A percentile compares a stretch with the other conserved stretches of the same genome.
Evolutionary conservation across 2,888 invertebrate genomes (phyloP).

Genomic region (Scaptomyza parva): DNA sequence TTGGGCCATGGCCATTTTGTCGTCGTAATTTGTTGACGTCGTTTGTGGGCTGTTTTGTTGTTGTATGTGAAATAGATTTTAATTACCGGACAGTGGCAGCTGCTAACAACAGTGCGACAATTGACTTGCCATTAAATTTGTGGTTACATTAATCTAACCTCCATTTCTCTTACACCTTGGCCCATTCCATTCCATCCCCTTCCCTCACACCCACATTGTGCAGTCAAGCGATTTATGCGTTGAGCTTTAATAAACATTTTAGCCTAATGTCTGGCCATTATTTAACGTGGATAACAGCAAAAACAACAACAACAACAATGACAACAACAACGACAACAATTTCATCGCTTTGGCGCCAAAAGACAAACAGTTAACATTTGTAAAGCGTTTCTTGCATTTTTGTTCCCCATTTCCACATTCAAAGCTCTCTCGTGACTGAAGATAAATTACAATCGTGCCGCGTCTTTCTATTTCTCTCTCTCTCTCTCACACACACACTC

Average conservation of each 20-base stretch:
- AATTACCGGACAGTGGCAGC: constrained; percentile 71
- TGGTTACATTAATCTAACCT: constrained; percentile 50
- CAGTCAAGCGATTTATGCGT: constrained; percentile 58
- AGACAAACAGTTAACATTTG: constrained; percentile 82
- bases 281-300: constrained; percentile 57
- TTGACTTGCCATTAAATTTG: constrained; percentile 64
- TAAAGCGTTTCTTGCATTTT: constrained; percentile 75
- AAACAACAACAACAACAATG: constrained; percentile 26
- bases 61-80: constrained; percentile 78
- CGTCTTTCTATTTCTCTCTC: constrained; percentile 29
- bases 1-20: constrained; percentile 30
- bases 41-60: constrained; percentile 52
- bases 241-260: constrained; percentile 79
- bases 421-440: constrained; percentile 53
- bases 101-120: constrained; percentile 72
- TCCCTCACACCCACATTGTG: not conserved
- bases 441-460: constrained; percentile 77
- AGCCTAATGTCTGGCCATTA: constrained; percentile 75
- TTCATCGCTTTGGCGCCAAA: constrained; percentile 78
- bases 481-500: too few relatives aligned
- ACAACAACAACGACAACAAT: constrained; percentile 42
- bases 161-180: constrained; percentile 1
- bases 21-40: constrained; percentile 59
- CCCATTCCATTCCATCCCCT: not conserved
- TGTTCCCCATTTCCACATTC: constrained; percentile 40